Evolutionary conservation across 1,140 invertebrate species (phyloP).

Genomic region (Frieseomelitta varia): DNA sequence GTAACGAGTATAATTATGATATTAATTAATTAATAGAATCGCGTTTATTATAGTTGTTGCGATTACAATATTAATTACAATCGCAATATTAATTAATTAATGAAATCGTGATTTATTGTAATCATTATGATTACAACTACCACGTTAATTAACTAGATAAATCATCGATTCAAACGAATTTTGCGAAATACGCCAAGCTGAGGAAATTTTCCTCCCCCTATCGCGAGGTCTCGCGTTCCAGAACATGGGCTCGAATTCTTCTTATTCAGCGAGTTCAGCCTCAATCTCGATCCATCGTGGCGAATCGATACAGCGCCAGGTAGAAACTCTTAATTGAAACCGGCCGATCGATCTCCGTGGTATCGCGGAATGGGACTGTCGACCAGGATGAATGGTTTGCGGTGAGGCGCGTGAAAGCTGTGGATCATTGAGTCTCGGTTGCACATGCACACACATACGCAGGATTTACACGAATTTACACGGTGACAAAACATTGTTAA

Average conservation of each 20-base stretch:
- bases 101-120: too few relatives aligned
- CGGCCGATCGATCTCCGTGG: slow-evolving; percentile 19
- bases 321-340: slow-evolving; percentile 42
- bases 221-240: not conserved
- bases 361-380: slow-evolving; percentile 5
- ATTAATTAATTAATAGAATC: too few relatives aligned
- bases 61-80: too few relatives aligned
- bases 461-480: too few relatives aligned
- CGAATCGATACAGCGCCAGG: slow-evolving; percentile 3
- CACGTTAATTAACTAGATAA: too few relatives aligned
- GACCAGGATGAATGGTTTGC: slow-evolving; percentile 22
- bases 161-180: too few relatives aligned
- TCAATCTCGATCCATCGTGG: slow-evolving; percentile 16
- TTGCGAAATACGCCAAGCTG: too few relatives aligned
- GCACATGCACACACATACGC: too few relatives aligned
- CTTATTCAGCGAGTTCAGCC: not conserved
- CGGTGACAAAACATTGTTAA: not conserved
- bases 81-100: too few relatives aligned
- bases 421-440: not conserved
- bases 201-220: not conserved
- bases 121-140: too few relatives aligned
- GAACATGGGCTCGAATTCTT: slow-evolving; percentile 5
- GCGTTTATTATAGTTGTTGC: too few relatives aligned
- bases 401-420: not conserved
- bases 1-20: too few relatives aligned